Conservation (phyloP, 2,888 invertebrate genomes). For the Caenorhabditis sp. region DNA sequence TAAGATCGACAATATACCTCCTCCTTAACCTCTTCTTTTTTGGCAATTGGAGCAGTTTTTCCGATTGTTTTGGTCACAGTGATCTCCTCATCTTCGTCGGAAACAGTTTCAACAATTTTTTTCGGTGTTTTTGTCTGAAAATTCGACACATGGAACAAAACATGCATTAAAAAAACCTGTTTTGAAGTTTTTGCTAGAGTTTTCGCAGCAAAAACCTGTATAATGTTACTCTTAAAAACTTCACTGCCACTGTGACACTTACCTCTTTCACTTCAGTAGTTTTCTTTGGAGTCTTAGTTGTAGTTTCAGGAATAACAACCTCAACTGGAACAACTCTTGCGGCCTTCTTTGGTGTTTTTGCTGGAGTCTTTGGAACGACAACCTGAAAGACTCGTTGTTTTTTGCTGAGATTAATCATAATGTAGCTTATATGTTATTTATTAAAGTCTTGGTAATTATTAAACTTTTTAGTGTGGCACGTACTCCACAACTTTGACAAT, state of each 20-base stretch:
- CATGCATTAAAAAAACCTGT: not conserved
- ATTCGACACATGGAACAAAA: too few species aligned
- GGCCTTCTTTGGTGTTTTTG: constrained; percentile 5
- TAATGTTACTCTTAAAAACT: constrained; percentile 12
- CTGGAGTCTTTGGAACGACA: constrained; percentile 9
- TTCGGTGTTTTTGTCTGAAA: too few species aligned
- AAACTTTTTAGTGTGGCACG: too few species aligned
- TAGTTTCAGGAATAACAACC: constrained; percentile 5
- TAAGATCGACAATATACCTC: too few species aligned
- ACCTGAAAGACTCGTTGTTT: too few species aligned
- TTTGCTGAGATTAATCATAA: too few species aligned
- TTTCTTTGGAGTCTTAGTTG: constrained; percentile 7
- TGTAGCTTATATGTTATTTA: too few species aligned
- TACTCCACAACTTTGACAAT: too few species aligned
- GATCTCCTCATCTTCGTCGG: constrained; percentile 9
- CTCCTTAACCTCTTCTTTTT: constrained; percentile 13
- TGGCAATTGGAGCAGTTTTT: not conserved
- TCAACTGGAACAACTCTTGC: constrained; percentile 1
- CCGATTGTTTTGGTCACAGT: constrained; percentile 15
- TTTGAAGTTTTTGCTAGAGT: constrained; percentile 6
- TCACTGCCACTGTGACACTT: constrained; percentile 3
- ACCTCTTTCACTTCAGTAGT: constrained; percentile 9
- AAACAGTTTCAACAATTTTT: too few species aligned
- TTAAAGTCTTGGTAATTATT: too few species aligned
- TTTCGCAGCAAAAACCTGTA: not conserved